Conservation (phyloP, 1,140 invertebrate species). For the Pygmarrhopalites habei region DNA sequence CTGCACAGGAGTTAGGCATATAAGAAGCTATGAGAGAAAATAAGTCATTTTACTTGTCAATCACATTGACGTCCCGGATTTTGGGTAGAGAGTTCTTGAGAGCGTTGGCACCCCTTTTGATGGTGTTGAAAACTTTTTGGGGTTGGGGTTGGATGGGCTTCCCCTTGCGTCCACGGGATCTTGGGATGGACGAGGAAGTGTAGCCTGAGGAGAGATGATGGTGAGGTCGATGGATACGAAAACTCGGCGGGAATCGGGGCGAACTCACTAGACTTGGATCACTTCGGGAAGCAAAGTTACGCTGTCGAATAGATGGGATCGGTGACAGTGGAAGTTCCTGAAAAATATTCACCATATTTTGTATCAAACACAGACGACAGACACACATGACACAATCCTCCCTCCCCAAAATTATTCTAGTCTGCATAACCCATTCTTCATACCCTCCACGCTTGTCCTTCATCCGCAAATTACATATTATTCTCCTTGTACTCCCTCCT, state of each 20-base stretch:
- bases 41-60: too few relatives aligned
- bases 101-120: slow-evolving; percentile 67
- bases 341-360: not conserved
- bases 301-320: slow-evolving; percentile 62
- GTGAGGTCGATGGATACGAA: slow-evolving; percentile 56
- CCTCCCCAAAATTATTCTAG: too few relatives aligned
- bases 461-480: too few relatives aligned
- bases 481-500: too few relatives aligned
- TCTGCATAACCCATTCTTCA: too few relatives aligned
- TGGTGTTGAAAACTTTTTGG: slow-evolving; percentile 66
- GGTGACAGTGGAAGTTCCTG: slow-evolving; percentile 67
- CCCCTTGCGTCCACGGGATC: slow-evolving; percentile 42
- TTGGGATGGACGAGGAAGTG: slow-evolving; percentile 45
- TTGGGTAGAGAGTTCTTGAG: slow-evolving; percentile 77
- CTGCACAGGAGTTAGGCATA: too few relatives aligned
- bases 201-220: slow-evolving; percentile 46
- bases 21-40: too few relatives aligned
- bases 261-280: slow-evolving; percentile 46
- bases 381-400: too few relatives aligned
- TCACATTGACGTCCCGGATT: slow-evolving; percentile 94
- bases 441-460: too few relatives aligned
- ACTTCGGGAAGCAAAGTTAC: slow-evolving; percentile 32
- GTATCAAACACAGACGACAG: too few relatives aligned
- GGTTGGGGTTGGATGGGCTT: slow-evolving; percentile 44
- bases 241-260: slow-evolving; percentile 65